A percentile compares a stretch with the other conserved stretches of the same genome.
These are phyloP conservation scores for Rotaria socialis DNA, from an alignment of 2,888 invertebrate genomes.

Conservation along the genomic window DNA sequence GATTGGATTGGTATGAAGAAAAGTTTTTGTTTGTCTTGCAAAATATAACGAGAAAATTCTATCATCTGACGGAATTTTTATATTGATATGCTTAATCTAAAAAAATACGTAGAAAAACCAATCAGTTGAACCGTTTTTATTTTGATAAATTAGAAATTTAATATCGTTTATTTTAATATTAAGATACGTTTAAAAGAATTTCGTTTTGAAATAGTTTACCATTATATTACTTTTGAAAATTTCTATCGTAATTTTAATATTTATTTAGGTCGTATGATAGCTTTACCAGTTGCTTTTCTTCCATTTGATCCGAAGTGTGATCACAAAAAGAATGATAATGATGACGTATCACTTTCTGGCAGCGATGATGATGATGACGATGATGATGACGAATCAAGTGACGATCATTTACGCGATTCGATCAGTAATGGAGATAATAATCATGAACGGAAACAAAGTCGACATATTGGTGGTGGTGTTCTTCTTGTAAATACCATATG, in stretches of 20 bases:
- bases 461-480: constrained; percentile 34
- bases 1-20: constrained; percentile 71
- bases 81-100: too few relatives aligned
- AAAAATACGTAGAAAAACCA: too few relatives aligned
- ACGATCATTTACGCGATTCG: not conserved
- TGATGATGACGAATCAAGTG: not conserved
- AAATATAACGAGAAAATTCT: too few relatives aligned
- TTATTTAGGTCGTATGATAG: constrained; percentile 64
- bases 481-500: not conserved
- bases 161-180: too few relatives aligned
- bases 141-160: too few relatives aligned
- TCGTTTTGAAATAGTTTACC: too few relatives aligned
- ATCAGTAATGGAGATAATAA: not conserved
- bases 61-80: too few relatives aligned
- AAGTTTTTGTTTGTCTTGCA: not conserved
- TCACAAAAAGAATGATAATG: not conserved
- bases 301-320: constrained; percentile 52
- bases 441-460: not conserved
- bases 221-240: not conserved
- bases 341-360: not conserved
- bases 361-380: not conserved
- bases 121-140: too few relatives aligned
- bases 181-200: too few relatives aligned
- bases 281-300: constrained; percentile 80
- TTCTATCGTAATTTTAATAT: not conserved